Evolutionary conservation across 2,797 vertebrate genomes (phyloP), one percentile per base, ranked within the genome.

Genomic region (Sciurus carolinensis): DNA sequence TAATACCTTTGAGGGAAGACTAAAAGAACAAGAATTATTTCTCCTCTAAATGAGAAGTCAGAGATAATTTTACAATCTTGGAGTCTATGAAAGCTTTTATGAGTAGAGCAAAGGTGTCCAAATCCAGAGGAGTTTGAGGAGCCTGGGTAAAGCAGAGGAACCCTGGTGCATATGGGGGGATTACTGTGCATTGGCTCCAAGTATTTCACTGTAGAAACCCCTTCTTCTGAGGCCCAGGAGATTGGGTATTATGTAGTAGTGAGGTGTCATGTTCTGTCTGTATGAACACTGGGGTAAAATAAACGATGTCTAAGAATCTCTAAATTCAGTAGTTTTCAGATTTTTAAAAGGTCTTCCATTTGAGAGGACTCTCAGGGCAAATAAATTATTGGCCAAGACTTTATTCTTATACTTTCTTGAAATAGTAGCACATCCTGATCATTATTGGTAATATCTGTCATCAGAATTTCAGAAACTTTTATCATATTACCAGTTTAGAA

Each of bases 21-120:
- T 85, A 59, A 96, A 97, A 82, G 96, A 94, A 96, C 88, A 97
- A 93, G 96, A 98, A 96, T 98, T 97, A 97, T 97, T 96, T 97
- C 97, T 97, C 96, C 87, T 94, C 81, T 96, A 93, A 98, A 95
- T 96, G 91, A 97, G 94, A 95, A 97, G 96, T 94, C 93, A 93
- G 96, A 95, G 96, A 88, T 97, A 96, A 97, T 96, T 97, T 96
- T 95, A 82, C 79, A 76, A 75, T 93, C 93, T 87, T 90, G 93
- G 93, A 85, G 80, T 75, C 50, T 47, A 64, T 88, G 94, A 83
- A 85, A 87, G 73, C 9, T 95, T 97, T 96, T 92, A 96, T 90
- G 87, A 67, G 33, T 54, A 83, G 44, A 66, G 33, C 30, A 24
- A 22, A 44, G 69, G 44, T 83, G 59, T 79, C 62, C 50, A 75